Evolutionary conservation across 2,797 vertebrate species (phyloP).

Genomic region (Sebastes melanostomus): DNA sequence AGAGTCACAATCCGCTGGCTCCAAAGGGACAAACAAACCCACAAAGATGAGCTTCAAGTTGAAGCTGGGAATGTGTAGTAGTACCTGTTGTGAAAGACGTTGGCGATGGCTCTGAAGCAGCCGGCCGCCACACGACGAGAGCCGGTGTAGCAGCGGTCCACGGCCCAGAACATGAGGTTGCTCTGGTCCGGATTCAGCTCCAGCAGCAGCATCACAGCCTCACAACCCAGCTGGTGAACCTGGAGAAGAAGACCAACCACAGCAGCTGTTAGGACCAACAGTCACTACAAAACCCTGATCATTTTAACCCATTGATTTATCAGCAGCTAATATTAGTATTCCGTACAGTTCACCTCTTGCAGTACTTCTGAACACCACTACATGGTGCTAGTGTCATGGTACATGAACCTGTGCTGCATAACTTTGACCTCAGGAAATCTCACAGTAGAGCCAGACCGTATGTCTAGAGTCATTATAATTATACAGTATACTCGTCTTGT

Average conservation of each 20-base stretch:
- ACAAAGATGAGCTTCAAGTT: neutral
- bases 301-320: neutral
- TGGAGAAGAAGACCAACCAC: constrained; percentile 48
- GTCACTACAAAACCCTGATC: neutral
- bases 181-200: constrained; percentile 99
- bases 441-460: neutral
- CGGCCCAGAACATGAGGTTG: constrained; percentile 99
- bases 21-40: neutral
- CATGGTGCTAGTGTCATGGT: neutral
- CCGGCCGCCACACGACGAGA: constrained; percentile 93
- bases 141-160: constrained; percentile 98
- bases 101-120: constrained; percentile 97
- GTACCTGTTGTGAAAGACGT: constrained; percentile 97
- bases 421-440: constrained; percentile 2
- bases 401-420: neutral
- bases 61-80: neutral
- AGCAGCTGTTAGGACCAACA: neutral
- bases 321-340: neutral
- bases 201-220: constrained; percentile 95
- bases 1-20: neutral
- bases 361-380: constrained; percentile 34
- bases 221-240: constrained; percentile 98
- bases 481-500: neutral
- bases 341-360: neutral
- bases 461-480: neutral